Conservation (phyloP, 1,140 invertebrate genomes). For the Nasonia giraulti region DNA sequence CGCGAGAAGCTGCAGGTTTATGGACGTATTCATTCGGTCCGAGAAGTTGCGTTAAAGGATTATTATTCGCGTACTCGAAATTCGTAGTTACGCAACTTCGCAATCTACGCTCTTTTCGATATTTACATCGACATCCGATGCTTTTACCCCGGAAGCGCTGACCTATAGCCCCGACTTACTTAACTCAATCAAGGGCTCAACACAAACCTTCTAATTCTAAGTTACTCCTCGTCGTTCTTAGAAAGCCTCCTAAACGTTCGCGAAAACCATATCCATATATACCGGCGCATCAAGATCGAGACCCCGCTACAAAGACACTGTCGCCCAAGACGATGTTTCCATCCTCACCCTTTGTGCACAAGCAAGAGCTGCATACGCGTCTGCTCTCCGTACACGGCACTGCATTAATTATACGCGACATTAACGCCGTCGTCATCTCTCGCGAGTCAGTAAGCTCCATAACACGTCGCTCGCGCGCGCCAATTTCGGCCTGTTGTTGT, state of each 20-base stretch:
- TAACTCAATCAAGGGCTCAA: neutral
- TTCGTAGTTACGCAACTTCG: too few relatives aligned
- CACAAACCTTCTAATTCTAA: neutral
- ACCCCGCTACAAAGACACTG: neutral
- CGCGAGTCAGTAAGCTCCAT: neutral
- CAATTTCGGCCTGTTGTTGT: slow-evolving; percentile 24
- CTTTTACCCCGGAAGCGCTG: too few relatives aligned
- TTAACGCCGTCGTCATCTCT: slow-evolving; percentile 22
- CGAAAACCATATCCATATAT: neutral
- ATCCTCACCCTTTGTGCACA: neutral
- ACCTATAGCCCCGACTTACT: neutral
- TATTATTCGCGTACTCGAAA: too few relatives aligned
- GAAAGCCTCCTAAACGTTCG: neutral
- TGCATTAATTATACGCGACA: slow-evolving; percentile 25
- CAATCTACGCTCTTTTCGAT: too few relatives aligned
- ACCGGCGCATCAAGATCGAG: too few relatives aligned
- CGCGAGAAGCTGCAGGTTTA: too few relatives aligned
- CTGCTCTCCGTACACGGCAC: neutral
- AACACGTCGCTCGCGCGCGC: neutral
- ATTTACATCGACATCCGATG: too few relatives aligned
- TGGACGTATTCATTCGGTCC: too few relatives aligned
- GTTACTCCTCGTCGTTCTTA: neutral
- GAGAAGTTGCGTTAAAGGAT: too few relatives aligned
- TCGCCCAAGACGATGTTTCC: neutral
- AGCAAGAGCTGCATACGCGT: neutral